phyloP scores from a whole-genome alignment of 2,888 invertebrate species.

The Terebella lapidaria region DNA sequence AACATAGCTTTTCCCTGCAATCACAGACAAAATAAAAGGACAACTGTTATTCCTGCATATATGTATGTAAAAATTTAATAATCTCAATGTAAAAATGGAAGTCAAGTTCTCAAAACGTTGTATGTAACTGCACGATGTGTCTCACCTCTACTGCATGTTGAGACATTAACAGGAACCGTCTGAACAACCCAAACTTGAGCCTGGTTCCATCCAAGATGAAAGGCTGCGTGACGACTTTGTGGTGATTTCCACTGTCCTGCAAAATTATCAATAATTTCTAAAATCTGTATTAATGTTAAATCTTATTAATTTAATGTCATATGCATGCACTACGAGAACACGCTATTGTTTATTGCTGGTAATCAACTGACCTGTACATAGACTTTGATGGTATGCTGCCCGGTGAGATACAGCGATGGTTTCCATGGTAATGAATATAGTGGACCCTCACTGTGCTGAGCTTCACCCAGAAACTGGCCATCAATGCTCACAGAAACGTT shows the following conservation, averaged over 20 bases:
- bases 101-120: too few relatives aligned
- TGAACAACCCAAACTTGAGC: constrained; percentile 64
- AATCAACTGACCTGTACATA: neutral
- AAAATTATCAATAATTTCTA: too few relatives aligned
- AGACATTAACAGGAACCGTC: constrained; percentile 72
- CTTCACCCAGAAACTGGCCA: constrained; percentile 57
- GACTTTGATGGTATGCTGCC: constrained; percentile 61
- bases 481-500: constrained; percentile 68
- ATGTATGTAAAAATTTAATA: too few relatives aligned
- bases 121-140: too few relatives aligned
- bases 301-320: too few relatives aligned
- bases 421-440: constrained; percentile 72
- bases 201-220: constrained; percentile 74
- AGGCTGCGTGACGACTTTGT: constrained; percentile 58
- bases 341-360: too few relatives aligned
- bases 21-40: too few relatives aligned
- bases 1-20: neutral
- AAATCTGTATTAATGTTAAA: too few relatives aligned
- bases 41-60: constrained; percentile 29
- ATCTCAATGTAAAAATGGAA: too few relatives aligned
- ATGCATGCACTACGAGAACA: too few relatives aligned
- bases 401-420: constrained; percentile 62
- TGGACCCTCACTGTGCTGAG: constrained; percentile 62
- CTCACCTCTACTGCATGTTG: constrained; percentile 71
- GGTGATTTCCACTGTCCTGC: too few relatives aligned